Conservation (phyloP, 2,113 vertebrate species). For the Dermatemys mawii region DNA sequence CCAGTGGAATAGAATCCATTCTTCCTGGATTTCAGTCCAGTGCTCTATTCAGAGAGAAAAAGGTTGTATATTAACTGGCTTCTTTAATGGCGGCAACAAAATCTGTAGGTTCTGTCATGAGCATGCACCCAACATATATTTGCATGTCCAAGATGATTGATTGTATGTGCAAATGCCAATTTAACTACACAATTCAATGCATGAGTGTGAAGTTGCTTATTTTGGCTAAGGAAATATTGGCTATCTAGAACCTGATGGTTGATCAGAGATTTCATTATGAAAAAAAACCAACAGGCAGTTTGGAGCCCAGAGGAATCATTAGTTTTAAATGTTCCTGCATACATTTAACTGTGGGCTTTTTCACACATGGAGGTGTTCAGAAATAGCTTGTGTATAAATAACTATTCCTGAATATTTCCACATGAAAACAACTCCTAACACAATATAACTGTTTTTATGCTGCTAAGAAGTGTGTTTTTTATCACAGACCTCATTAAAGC, state of each 20-base stretch:
- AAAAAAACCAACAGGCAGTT: neutral
- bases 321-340: neutral
- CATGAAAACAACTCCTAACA: too few relatives aligned
- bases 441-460: too few relatives aligned
- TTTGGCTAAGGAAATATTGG: neutral
- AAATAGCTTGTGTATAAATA: too few relatives aligned
- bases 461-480: too few relatives aligned
- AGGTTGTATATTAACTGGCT: neutral
- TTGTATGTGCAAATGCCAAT: neutral
- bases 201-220: rapidly evolving
- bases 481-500: too few relatives aligned
- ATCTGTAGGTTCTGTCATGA: neutral
- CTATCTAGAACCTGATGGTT: neutral
- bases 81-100: neutral
- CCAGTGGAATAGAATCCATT: too few relatives aligned
- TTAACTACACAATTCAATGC: neutral
- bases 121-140: neutral
- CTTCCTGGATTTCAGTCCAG: neutral
- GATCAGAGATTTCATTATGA: neutral
- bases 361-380: too few relatives aligned
- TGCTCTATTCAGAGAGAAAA: neutral
- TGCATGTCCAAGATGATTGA: neutral
- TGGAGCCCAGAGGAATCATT: neutral
- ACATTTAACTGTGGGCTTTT: neutral
- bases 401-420: too few relatives aligned